phyloP scores from a whole-genome alignment of 2,113 vertebrate genomes.

The Perca flavescens region DNA sequence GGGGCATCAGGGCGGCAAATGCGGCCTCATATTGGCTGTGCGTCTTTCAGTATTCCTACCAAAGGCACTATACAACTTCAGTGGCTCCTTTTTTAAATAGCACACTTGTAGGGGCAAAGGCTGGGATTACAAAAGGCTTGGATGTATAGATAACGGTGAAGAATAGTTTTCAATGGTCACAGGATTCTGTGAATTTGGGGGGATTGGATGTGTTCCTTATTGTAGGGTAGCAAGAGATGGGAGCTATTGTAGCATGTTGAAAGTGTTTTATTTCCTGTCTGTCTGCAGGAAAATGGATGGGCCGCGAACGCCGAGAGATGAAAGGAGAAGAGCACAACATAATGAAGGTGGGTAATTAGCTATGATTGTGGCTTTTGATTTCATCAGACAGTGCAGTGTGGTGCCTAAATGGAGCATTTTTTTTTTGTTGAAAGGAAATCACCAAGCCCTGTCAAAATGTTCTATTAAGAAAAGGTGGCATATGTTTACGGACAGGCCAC shows the following conservation, averaged over 20 bases:
- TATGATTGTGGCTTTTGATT: conserved; percentile 68
- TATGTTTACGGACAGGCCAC: conserved; percentile 48
- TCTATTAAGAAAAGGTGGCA: conserved; percentile 1
- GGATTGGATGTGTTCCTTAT: conserved; percentile 55
- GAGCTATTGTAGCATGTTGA: conserved; percentile 51
- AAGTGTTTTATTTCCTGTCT: conserved; percentile 60
- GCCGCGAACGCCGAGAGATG: conserved; percentile 89
- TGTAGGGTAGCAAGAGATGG: conserved; percentile 54
- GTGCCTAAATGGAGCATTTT: conserved; percentile 41
- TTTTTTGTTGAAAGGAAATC: conserved; percentile 39
- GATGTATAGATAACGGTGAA: conserved; percentile 60
- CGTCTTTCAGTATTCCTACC: conserved; percentile 18
- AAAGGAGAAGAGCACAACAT: conserved; percentile 92
- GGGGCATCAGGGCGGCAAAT: conserved; percentile 20
- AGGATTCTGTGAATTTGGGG: conserved; percentile 56
- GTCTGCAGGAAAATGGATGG: conserved; percentile 90
- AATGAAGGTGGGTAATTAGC: conserved; percentile 89
- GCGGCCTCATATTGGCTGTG: conserved; percentile 19
- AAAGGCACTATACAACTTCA: conserved; percentile 29
- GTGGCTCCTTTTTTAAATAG: conserved; percentile 34
- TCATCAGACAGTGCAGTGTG: conserved; percentile 27
- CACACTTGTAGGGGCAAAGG: not conserved
- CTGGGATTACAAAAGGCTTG: conserved; percentile 44
- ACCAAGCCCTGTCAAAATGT: conserved; percentile 43
- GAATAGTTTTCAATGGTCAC: conserved; percentile 57